Base-by-base conservation (phyloP, 92 coral and sea anemone genomes). In the Epizoanthus rinbou region DNA sequence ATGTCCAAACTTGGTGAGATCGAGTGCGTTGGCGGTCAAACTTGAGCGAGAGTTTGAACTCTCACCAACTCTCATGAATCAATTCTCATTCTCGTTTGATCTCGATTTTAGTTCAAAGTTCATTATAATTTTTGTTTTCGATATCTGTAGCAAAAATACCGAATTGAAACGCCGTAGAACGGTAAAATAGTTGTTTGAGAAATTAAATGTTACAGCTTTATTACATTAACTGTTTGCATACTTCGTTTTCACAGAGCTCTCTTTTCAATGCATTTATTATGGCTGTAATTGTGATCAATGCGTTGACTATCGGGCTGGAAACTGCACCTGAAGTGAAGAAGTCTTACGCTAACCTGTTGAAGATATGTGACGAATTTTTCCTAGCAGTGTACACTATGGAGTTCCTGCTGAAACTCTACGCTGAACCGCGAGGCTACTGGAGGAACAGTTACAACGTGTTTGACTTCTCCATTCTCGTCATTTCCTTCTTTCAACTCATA, bases 301-400 rank as follows among this genome's bases (percentile, higher is more conserved):
- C 99, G 6, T 82, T 96, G 37, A 91, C 86, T 37, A 96, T 96
- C 75, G 99, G 99, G 21, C 80, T 96, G 79, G 99, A 96, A 86
- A 96, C 99, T 63, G 90, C 87, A 18, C 98, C 94, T 8, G 78
- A 92, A 17, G 73, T 88, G 70, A 94, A 94, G 39, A 69, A 16
- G 13, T 23, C 92, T 10, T 57, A 90, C 47, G 82, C 85, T 4
- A 92, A 88, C 73, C 65, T 90, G 31, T 94, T 96, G 86, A 91
- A 94, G 69, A 89, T 87, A 18, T 59, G 92, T 67, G 98, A 96
- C 76, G 99, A 96, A 74, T 81, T 96, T 4, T 96, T 96, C 81
- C 90, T 96, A 50, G 87, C 99, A 2, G 85, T 96, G 45, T 96
- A 96, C 92, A 96, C 99, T 58, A 91, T 96, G 89, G 99, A 96